Percentiles rank a stretch among this genome's conserved stretches.
phyloP scores from a whole-genome alignment of 2,113 vertebrate species.

The Megalops atlanticus region DNA sequence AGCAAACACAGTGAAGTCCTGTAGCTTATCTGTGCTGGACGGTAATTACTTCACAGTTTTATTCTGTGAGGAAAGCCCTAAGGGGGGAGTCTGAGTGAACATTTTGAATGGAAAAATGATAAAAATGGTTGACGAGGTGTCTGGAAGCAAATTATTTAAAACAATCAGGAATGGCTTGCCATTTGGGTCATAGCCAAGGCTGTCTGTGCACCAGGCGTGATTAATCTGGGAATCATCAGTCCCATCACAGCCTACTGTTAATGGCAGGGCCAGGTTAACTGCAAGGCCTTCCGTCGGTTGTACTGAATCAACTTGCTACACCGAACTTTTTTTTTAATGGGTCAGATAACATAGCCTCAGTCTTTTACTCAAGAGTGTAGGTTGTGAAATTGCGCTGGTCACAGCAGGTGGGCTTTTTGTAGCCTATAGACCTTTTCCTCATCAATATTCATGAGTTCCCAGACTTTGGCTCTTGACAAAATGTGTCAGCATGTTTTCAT shows the following conservation, averaged over 20 bases:
- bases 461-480: too few species aligned
- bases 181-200: conserved; percentile 28
- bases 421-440: neutral
- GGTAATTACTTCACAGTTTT: neutral
- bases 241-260: conserved; percentile 13
- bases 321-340: neutral
- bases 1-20: too few species aligned
- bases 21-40: neutral
- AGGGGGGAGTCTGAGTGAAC: conserved; percentile 3
- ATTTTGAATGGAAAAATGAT: neutral
- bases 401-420: neutral
- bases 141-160: conserved; percentile 25
- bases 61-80: neutral
- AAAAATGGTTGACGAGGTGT: neutral
- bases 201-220: conserved; percentile 32
- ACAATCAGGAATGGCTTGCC: conserved; percentile 17
- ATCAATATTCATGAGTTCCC: neutral
- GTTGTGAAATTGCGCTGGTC: neutral
- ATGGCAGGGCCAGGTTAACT: neutral
- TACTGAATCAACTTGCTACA: neutral
- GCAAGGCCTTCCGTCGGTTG: neutral
- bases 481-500: too few species aligned
- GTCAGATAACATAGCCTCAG: neutral
- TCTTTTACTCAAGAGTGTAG: neutral
- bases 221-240: conserved; percentile 34